Base-by-base conservation (phyloP, 2,113 vertebrate species). In the Eulacestoma nigropectus region DNA sequence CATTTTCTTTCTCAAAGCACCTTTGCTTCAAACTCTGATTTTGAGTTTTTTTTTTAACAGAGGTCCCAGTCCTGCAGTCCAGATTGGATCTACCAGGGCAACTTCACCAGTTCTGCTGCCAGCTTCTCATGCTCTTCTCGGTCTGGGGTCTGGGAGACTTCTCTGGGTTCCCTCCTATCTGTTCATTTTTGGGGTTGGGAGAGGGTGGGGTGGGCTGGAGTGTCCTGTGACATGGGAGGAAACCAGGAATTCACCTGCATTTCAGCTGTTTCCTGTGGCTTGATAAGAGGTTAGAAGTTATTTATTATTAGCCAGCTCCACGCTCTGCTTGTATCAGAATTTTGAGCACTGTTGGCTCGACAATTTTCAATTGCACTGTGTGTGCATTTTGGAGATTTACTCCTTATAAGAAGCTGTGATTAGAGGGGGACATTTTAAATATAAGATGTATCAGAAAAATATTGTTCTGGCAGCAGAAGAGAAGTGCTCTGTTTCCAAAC, bases 371-470 rank as follows among this genome's bases (percentile, higher is more conserved):
- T 77, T 67, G 39, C 39, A 37, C 33, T 60, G 1, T 32, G 16
- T 60, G 23, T 63, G 46, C 35, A 57, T 90, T 83, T 69, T 80
- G 7, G 42, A 84, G 60, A 35, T 83, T 88, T 74, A n/a, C 7
- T 53, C 62, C 65, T 93, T 25, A 15, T 12, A 39, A 46, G 53
- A 72, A 75, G n/a, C n/a, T 72, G 57, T 47, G 64, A 39, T 81
- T 83, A 77, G 46, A n/a, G 52, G n/a, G 83, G 37, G 32, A n/a
- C 30, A 39, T 88, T 79, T 95, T 39, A 65, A 76, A 70, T 35
- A 42, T 7, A 55, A 83, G 37, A 86, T 56, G 10, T 33, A 67
- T 76, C 53, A 63, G 74, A 82, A 86, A 91, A 92, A 67, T 65
- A 29, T 20, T 59, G 20, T 70, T 95, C 44, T 94, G 30, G 73